phyloP scores from a whole-genome alignment of 2,888 invertebrate species.

The Eristalinus sepulchralis region DNA sequence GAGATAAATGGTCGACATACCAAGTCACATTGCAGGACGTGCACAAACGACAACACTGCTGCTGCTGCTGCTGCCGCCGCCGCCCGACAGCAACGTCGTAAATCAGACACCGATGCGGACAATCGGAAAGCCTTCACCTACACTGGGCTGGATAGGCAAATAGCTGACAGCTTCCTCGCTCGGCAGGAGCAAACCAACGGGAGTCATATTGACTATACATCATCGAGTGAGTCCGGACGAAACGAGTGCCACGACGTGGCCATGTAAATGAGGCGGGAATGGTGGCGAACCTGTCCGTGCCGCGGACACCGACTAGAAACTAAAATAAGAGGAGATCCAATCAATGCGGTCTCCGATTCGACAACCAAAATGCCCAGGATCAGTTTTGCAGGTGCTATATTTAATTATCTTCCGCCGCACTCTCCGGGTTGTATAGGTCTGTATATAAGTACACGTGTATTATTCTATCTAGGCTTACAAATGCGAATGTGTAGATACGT shows the following conservation, averaged over 20 bases:
- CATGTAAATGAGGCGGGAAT: slow-evolving; percentile 73
- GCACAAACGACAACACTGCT: slow-evolving; percentile 60
- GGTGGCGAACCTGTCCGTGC: not conserved
- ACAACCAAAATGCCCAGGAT: slow-evolving; percentile 55
- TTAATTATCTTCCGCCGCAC: slow-evolving; percentile 50
- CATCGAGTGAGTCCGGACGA: slow-evolving; percentile 72
- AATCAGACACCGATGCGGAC: slow-evolving; percentile 79
- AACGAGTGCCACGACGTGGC: slow-evolving; percentile 78
- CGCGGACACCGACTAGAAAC: slow-evolving; percentile 7
- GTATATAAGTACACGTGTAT: slow-evolving; percentile 61
- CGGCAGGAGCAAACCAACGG: slow-evolving; percentile 78
- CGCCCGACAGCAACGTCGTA: slow-evolving; percentile 78
- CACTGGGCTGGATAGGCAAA: slow-evolving; percentile 79
- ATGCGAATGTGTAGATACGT: slow-evolving; percentile 26
- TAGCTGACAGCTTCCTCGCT: slow-evolving; percentile 79
- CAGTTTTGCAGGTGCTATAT: slow-evolving; percentile 64
- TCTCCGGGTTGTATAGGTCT: slow-evolving; percentile 11
- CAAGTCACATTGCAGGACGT: slow-evolving; percentile 74
- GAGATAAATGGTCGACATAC: slow-evolving; percentile 75
- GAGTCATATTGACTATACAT: slow-evolving; percentile 79
- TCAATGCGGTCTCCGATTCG: slow-evolving; percentile 51
- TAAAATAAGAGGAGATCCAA: slow-evolving; percentile 30
- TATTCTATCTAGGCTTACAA: slow-evolving; percentile 57
- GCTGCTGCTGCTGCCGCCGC: slow-evolving; percentile 54
- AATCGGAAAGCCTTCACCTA: slow-evolving; percentile 78